phyloP scores from a whole-genome alignment of 2,888 invertebrate genomes.

The Leucophora obtusa region DNA sequence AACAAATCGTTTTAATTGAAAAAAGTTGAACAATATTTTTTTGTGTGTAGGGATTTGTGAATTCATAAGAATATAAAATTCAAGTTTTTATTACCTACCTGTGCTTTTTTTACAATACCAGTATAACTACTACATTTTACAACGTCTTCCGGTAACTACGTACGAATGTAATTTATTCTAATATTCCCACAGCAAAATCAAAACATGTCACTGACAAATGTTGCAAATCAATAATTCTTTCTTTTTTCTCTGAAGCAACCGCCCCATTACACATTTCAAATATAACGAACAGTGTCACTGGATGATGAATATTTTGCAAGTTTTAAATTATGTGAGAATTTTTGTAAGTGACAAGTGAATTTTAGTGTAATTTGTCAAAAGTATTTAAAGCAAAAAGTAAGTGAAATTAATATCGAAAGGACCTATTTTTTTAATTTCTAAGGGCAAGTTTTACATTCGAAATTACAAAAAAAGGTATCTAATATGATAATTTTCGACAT shows the following conservation, averaged over 20 bases:
- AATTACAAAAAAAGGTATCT: too few species aligned
- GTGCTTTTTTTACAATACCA: neutral
- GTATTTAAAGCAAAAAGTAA: too few species aligned
- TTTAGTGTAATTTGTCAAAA: neutral
- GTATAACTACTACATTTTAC: neutral
- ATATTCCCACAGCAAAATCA: constrained; percentile 32
- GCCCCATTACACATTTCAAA: neutral
- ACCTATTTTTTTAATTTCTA: too few species aligned
- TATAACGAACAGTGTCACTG: neutral
- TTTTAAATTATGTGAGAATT: constrained; percentile 22
- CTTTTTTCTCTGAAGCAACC: neutral
- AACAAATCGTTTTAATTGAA: too few species aligned
- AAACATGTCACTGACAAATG: constrained; percentile 64
- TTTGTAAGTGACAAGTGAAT: constrained; percentile 39
- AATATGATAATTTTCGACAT: too few species aligned
- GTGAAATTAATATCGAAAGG: too few species aligned
- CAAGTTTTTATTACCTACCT: constrained; percentile 44
- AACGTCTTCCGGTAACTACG: constrained; percentile 25
- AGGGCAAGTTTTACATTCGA: too few species aligned
- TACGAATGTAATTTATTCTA: constrained; percentile 45
- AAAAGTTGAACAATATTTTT: too few species aligned
- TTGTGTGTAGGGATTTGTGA: neutral
- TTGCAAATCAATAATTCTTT: constrained; percentile 63
- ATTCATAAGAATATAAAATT: constrained; percentile 13
- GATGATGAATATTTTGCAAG: constrained; percentile 27